Percentiles rank a stretch among this genome's conserved stretches.
phyloP scores from a whole-genome alignment of 1,140 invertebrate species.

The Heliconius nattereri region DNA sequence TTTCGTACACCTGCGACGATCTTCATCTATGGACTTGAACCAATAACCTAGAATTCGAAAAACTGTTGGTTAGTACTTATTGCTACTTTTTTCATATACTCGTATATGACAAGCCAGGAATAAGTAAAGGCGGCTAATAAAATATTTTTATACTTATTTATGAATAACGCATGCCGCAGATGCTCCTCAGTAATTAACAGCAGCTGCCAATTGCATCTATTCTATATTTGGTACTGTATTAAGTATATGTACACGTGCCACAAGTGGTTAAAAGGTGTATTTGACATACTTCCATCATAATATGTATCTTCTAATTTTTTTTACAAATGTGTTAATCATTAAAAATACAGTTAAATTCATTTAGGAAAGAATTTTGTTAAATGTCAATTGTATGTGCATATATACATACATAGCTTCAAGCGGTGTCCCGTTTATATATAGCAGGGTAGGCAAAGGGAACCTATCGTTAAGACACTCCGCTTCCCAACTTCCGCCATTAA shows the following conservation, averaged over 20 bases:
- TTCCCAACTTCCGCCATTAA: no score
- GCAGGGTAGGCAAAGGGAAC: no score
- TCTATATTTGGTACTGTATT: conserved; percentile 27
- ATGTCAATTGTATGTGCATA: background rate
- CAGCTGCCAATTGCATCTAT: conserved; percentile 35
- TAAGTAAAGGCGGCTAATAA: conserved; percentile 21
- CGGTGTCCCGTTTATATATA: no score
- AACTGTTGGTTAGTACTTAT: background rate
- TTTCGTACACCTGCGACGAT: background rate
- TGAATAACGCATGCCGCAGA: conserved; percentile 22
- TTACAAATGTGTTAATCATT: background rate
- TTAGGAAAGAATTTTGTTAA: background rate
- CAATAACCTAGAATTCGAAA: background rate
- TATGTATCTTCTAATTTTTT: background rate
- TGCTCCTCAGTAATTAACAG: conserved; percentile 23
- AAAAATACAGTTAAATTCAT: background rate
- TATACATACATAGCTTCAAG: no score
- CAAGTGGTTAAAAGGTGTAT: background rate
- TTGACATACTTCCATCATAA: conserved; percentile 26
- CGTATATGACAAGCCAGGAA: background rate
- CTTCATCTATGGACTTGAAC: background rate
- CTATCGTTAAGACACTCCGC: no score
- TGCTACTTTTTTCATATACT: background rate
- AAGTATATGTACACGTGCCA: background rate
- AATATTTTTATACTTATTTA: conserved; percentile 17